Evolutionary conservation across 2,888 invertebrate species (phyloP).

Genomic region (Drosophila neutralis): DNA sequence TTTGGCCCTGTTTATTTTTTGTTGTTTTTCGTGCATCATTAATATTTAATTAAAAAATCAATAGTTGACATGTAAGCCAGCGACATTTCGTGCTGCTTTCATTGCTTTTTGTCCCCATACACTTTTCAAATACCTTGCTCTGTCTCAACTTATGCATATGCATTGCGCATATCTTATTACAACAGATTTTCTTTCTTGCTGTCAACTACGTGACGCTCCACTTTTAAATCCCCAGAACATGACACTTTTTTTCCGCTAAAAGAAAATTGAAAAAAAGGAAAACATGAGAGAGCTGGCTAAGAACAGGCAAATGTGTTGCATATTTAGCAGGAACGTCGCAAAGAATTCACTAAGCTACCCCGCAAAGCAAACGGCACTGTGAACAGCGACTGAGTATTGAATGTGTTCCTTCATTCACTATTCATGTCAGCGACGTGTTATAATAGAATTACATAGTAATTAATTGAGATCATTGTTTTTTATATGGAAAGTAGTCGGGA

Average conservation of each 20-base stretch:
- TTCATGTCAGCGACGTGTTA: constrained; percentile 10
- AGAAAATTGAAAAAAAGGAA: constrained; percentile 28
- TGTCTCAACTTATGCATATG: constrained; percentile 70
- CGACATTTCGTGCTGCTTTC: constrained; percentile 48
- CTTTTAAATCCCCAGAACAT: constrained; percentile 46
- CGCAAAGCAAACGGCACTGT: background rate
- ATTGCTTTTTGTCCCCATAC: constrained; percentile 31
- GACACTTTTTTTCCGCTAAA: constrained; percentile 18
- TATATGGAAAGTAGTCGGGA: background rate
- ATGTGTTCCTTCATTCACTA: background rate
- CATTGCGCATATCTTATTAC: constrained; percentile 78
- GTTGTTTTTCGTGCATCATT: constrained; percentile 72
- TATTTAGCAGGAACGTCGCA: constrained; percentile 29
- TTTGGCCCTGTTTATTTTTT: constrained; percentile 21
- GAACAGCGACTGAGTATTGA: background rate
- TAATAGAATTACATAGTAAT: background rate
- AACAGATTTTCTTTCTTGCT: constrained; percentile 64
- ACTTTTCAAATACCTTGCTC: constrained; percentile 52
- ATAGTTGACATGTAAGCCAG: constrained; percentile 79
- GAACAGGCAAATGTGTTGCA: constrained; percentile 47
- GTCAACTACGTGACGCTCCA: constrained; percentile 70
- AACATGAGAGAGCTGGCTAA: constrained; percentile 21
- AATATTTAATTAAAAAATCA: constrained; percentile 83
- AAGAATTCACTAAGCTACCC: constrained; percentile 2
- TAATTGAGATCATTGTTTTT: background rate